A percentile compares a stretch with the other conserved stretches of the same genome.
phyloP scores from a whole-genome alignment of 2,797 vertebrate species.

The Pangasius macronema region DNA sequence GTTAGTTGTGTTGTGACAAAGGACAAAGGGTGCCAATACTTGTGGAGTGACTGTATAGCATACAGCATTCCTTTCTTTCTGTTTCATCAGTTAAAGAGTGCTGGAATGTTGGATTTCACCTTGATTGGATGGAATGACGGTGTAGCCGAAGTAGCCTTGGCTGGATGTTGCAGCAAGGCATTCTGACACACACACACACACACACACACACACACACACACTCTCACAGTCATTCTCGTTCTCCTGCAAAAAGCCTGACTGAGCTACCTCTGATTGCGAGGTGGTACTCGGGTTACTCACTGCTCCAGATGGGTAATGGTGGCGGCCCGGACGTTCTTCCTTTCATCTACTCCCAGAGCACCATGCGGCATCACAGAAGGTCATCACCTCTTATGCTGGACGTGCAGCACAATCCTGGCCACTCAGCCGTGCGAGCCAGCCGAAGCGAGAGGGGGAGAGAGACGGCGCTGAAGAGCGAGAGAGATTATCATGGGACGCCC shows the following conservation, averaged over 20 bases:
- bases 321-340: background rate
- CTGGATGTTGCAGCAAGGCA: slow-evolving; percentile 31
- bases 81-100: slow-evolving; percentile 41
- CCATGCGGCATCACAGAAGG: slow-evolving; percentile 1
- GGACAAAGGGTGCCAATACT: background rate
- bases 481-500: slow-evolving; percentile 8
- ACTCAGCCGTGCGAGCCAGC: background rate
- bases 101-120: slow-evolving; percentile 55
- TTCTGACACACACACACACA: slow-evolving; percentile 15
- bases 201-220: slow-evolving; percentile 5
- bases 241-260: slow-evolving; percentile 27
- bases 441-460: background rate
- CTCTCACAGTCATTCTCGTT: background rate
- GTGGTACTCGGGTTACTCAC: slow-evolving; percentile 27
- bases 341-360: slow-evolving; percentile 42
- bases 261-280: slow-evolving; percentile 38
- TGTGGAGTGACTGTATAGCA: background rate
- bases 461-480: background rate
- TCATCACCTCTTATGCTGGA: slow-evolving; percentile 10
- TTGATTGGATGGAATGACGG: slow-evolving; percentile 55
- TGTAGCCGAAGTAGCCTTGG: slow-evolving; percentile 47
- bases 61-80: background rate
- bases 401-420: background rate
- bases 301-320: slow-evolving; percentile 42
- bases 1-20: background rate